Base-by-base conservation (phyloP, 1,140 invertebrate species). In the Paralvinella palmiformis region DNA sequence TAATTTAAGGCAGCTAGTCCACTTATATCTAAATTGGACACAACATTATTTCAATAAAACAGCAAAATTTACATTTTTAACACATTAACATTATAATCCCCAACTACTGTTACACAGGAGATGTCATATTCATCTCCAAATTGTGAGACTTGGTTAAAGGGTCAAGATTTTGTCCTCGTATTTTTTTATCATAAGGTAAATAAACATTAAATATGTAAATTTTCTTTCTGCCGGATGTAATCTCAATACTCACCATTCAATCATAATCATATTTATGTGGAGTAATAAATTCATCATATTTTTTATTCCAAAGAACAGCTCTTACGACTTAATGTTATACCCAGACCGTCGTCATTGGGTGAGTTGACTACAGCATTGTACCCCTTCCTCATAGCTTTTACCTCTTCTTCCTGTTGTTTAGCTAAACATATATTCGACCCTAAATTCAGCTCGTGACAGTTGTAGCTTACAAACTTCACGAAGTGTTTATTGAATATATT, bases 281-380 rank as follows among this genome's bases (percentile, higher is more conserved):
- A 20, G n/a, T 52, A n/a, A 52, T 52, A 52, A 52, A 52, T 52
- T 52, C n/a, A 52, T 52, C 48, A 52, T 17, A 52, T 52, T 52
- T 52, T 10, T 50, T 50, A 50, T 50, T 50, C 45, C 45, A 50
- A 50, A 50, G 45, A 15, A 50, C 27, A 50, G 3, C 45, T 50
- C 20, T 24, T 5, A n/a, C 45, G 3, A 22, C 45, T 24, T 50
- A 22, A 6, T 50, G 20, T 13, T 10, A 13, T 41, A n/a, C 45
- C 3, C 3, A 4, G 45, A 50, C n/a, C n/a, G 15, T 52, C 48
- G 15, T 52, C 48, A 52, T 52, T 52, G n/a, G 48, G 48, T 10
- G 48, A 52, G n/a, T 52, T 29, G n/a, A n/a, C n/a, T n/a, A n/a
- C n/a, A 2, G 48, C 48, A 52, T 3, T 52, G 48, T 17, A 52